Evolutionary conservation across 2,797 vertebrate genomes (phyloP), one percentile per base, ranked within the genome.

Genomic region (Psittacula echo): DNA sequence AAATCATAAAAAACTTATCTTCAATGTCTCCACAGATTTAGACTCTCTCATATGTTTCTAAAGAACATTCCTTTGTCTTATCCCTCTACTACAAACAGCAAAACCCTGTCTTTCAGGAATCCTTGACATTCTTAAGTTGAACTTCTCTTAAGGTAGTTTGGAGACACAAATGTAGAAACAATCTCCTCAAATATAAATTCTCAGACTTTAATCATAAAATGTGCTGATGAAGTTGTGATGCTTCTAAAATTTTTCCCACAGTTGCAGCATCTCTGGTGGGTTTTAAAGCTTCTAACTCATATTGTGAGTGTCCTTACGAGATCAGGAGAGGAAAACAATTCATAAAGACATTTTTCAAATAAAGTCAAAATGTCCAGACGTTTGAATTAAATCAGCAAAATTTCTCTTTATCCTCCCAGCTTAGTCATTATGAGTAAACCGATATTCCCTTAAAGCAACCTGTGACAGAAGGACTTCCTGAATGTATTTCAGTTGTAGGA

Each of bases 311-410:
- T 83, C 39, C 56, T 74, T 81, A 93, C 60, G 83, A 75, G 73
- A 62, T 83, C 86, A 76, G 48, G 32, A 93, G 68, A 96, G 56
- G 84, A 93, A 95, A 62, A 94, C 41, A 75, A 60, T 54, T 56
- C 74, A 51, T 44, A 41, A 94, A 85, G 71, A 91, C 45, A 84
- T 81, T 91, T 92, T 91, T 94, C 76, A 97, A 96, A 95, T 60
- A 87, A 82, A 95, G 19, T 87, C 6, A 16, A 95, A 96, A 68
- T 27, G 4, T 90, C 53, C 88, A 75, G 76, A 82, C 53, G 64
- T 95, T 85, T 93, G 82, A 95, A 95, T 95, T 96, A 94, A 96
- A 96, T 93, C 83, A 93, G 80, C 39, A 85, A 91, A 80, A 79
- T 89, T 91, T 72, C 58, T 96, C 74, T 60, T 96, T 96, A 90